Conservation (phyloP, 1,140 invertebrate genomes). For the Diorhabda sublineata region DNA sequence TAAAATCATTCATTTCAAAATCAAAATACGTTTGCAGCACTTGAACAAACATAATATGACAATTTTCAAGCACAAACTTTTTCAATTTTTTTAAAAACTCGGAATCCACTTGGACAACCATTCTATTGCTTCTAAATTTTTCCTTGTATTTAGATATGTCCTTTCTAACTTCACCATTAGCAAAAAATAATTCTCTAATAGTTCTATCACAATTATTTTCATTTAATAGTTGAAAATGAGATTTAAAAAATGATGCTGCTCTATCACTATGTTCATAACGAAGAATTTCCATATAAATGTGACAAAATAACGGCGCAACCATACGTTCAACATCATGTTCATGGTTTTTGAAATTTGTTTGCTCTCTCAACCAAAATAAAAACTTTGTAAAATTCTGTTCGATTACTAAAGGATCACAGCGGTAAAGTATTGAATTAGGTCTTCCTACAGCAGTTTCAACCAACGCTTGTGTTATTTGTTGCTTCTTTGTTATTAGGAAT, state of each 20-base stretch:
- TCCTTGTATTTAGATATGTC: conserved; percentile 33
- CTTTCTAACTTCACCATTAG: conserved; percentile 16
- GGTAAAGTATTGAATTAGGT: conserved; percentile 40
- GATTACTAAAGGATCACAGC: conserved; percentile 36
- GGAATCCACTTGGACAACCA: conserved; percentile 30
- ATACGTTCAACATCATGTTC: conserved; percentile 38
- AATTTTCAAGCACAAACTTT: conserved; percentile 39
- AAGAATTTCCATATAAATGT: conserved; percentile 42
- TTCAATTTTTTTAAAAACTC: conserved; percentile 37
- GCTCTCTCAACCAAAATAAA: conserved; percentile 39
- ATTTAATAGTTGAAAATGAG: conserved; percentile 35
- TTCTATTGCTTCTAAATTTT: conserved; percentile 39
- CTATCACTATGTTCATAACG: conserved; percentile 35
- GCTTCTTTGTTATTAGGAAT: conserved; percentile 20
- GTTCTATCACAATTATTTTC: conserved; percentile 38
- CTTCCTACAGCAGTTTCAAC: conserved; percentile 36
- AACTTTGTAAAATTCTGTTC: conserved; percentile 43
- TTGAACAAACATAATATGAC: conserved; percentile 41
- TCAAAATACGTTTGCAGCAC: conserved; percentile 43
- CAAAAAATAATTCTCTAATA: conserved; percentile 29
- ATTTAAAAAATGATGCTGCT: conserved; percentile 37
- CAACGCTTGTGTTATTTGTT: conserved; percentile 21
- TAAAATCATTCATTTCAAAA: conserved; percentile 27
- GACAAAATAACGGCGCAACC: conserved; percentile 42
- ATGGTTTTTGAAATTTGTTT: conserved; percentile 29